Evolutionary conservation across 2,888 invertebrate genomes (phyloP).

Genomic region (Pseudoips prasinana): DNA sequence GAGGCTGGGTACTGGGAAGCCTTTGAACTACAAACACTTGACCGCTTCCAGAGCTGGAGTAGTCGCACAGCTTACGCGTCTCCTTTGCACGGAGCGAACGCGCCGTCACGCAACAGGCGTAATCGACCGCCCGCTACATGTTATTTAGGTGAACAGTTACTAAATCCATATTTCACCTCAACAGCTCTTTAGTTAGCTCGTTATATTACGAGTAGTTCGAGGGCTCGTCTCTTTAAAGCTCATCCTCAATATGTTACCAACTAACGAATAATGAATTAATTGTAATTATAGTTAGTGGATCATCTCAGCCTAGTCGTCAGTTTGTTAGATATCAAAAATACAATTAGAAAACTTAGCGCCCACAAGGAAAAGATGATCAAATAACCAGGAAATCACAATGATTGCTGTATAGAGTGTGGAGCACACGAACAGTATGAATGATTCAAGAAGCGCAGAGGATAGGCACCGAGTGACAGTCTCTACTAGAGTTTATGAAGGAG

Average conservation of each 20-base stretch:
- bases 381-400: constrained; percentile 44
- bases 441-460: constrained; percentile 71
- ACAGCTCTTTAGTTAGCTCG: constrained; percentile 6
- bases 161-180: constrained; percentile 17
- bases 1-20: constrained; percentile 1
- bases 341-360: constrained; percentile 3
- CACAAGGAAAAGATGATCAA: constrained; percentile 45
- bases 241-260: constrained; percentile 33
- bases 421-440: constrained; percentile 51
- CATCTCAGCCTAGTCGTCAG: constrained; percentile 28
- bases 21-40: constrained; percentile 27
- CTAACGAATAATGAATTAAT: constrained; percentile 34
- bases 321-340: constrained; percentile 5
- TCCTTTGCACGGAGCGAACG: constrained; percentile 39
- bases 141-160: constrained; percentile 28
- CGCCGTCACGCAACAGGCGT: constrained; percentile 24
- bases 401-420: constrained; percentile 33
- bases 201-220: constrained; percentile 19
- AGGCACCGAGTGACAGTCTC: constrained; percentile 80
- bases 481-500: constrained; percentile 69
- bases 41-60: constrained; percentile 30
- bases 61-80: constrained; percentile 31
- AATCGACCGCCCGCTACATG: constrained; percentile 24
- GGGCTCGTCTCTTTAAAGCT: constrained; percentile 36
- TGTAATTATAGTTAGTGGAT: constrained; percentile 46